Evolutionary conservation across 2,797 vertebrate species (phyloP).

Genomic region (Eulemur coronatus): DNA sequence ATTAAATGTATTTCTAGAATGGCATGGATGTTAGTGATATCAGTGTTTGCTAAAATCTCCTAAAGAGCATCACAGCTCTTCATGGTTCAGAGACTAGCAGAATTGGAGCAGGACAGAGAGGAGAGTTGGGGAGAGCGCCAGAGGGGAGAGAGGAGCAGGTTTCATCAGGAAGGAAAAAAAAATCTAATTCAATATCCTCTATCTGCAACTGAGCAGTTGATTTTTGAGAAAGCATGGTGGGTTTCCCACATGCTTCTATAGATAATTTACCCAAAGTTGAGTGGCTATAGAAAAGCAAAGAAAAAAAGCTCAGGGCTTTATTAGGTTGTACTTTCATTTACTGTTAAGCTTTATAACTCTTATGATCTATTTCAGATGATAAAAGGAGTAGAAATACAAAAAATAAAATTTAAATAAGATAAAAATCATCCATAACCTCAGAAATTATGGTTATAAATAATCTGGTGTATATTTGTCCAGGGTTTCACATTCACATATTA

Average conservation of each 20-base stretch:
- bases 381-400: background rate
- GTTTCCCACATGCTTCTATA: background rate
- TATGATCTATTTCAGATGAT: background rate
- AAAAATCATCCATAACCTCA: background rate
- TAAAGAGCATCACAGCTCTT: slow-evolving; percentile 45
- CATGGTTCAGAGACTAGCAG: slow-evolving; percentile 63
- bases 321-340: background rate
- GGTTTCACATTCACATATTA: background rate
- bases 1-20: slow-evolving; percentile 21
- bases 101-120: slow-evolving; percentile 49
- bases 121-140: background rate
- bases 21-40: slow-evolving; percentile 37
- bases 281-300: background rate
- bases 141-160: background rate
- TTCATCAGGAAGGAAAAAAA: background rate
- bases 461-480: background rate
- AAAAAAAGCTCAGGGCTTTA: background rate
- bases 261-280: background rate
- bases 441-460: background rate
- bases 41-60: slow-evolving; percentile 47
- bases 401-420: background rate
- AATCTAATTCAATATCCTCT: slow-evolving; percentile 15
- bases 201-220: background rate
- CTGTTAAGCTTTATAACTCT: background rate
- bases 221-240: background rate